Conservation (phyloP, 2,888 invertebrate species). For the Caenorhabditis plicata region DNA sequence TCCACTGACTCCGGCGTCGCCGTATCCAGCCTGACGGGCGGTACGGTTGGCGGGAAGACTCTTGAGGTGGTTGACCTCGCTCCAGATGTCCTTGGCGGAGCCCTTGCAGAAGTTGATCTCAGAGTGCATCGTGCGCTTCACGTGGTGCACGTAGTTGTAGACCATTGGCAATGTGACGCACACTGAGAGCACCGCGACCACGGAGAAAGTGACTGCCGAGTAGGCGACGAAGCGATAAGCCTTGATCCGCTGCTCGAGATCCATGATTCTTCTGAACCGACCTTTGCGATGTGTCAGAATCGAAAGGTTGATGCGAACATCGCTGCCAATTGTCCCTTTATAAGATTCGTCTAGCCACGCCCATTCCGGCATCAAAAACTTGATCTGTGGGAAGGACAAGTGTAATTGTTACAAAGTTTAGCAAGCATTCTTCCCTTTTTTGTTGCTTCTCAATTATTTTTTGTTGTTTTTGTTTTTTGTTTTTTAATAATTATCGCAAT, state of each 20-base stretch:
- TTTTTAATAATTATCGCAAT: no score
- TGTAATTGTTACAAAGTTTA: no score
- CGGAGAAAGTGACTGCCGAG: conserved; percentile 18
- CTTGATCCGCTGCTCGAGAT: conserved; percentile 5
- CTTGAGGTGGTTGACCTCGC: conserved; percentile 48
- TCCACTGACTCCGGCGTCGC: conserved; percentile 35
- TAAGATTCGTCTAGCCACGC: no score
- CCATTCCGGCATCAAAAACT: no score
- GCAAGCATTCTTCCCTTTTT: no score
- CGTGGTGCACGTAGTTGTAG: conserved; percentile 38
- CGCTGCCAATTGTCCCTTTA: no score
- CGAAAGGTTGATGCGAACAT: no score
- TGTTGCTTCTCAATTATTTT: no score
- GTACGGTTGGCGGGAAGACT: conserved; percentile 46
- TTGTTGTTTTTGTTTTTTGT: no score
- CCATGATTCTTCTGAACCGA: no score
- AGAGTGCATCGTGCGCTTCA: conserved; percentile 31
- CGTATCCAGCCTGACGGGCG: conserved; percentile 52
- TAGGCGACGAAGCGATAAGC: conserved; percentile 16
- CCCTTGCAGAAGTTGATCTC: conserved; percentile 43
- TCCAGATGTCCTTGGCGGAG: conserved; percentile 46
- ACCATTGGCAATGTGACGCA: conserved; percentile 41
- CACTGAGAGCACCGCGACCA: conserved; percentile 27
- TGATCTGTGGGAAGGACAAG: no score
- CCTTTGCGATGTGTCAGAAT: no score